A percentile compares a stretch with the other conserved stretches of the same genome.
Evolutionary conservation across 2,888 invertebrate species (phyloP).

Genomic region (Conomelus anceps): DNA sequence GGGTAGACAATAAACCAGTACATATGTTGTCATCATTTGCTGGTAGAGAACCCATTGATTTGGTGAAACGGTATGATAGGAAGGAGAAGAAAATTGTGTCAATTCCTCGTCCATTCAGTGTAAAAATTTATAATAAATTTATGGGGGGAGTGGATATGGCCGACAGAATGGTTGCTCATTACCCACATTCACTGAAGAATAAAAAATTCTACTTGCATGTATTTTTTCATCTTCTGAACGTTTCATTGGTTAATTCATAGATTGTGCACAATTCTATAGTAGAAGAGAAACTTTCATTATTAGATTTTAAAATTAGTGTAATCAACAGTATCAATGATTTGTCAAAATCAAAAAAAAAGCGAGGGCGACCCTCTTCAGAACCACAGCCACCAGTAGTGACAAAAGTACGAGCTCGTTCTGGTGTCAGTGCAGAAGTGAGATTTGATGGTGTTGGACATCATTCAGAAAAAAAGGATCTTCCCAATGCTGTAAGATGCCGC

Average conservation of each 20-base stretch:
- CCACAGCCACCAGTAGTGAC: too few species aligned
- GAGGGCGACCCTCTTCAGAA: too few species aligned
- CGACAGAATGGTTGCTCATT: neutral
- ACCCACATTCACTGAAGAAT: neutral
- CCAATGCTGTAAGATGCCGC: neutral
- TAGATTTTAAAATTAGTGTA: neutral
- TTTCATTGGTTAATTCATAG: neutral
- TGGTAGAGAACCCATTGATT: neutral
- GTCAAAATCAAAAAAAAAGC: too few species aligned
- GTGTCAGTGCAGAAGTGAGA: neutral
- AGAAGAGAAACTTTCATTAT: neutral
- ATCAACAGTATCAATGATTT: neutral
- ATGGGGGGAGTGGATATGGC: neutral
- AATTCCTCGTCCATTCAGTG: neutral
- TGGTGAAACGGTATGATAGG: neutral
- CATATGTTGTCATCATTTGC: neutral
- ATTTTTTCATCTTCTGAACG: neutral
- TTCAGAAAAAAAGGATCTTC: neutral
- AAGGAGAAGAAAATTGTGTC: neutral
- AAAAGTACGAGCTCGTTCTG: neutral
- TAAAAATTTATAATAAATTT: neutral
- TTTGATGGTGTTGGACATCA: neutral
- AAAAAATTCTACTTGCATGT: neutral
- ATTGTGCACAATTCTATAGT: neutral
- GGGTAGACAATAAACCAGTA: neutral